A percentile compares a stretch with the other conserved stretches of the same genome.
phyloP scores from a whole-genome alignment of 2,888 invertebrate genomes.

The Plagiodera versicolora region DNA sequence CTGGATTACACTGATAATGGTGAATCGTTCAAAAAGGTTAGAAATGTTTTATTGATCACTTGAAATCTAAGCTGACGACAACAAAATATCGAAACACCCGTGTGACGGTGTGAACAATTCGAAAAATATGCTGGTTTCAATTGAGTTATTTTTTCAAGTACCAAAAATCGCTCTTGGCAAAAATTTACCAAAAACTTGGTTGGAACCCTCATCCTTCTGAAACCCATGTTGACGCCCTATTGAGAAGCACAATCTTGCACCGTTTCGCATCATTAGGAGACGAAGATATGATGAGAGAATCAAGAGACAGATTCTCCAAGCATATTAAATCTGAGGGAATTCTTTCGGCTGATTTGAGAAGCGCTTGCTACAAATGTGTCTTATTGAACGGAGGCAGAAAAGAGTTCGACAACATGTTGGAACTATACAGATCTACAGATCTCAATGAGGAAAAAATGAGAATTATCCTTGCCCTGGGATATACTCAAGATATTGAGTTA shows the following conservation, averaged over 20 bases:
- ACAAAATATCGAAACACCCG: too few species aligned
- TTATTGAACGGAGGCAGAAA: conserved; percentile 69
- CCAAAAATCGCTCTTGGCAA: conserved; percentile 71
- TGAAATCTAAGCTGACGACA: too few species aligned
- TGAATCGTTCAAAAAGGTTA: conserved; percentile 65
- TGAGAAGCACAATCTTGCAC: conserved; percentile 80
- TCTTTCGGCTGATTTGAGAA: conserved; percentile 79
- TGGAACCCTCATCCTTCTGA: conserved; percentile 82
- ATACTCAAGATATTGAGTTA: conserved; percentile 69
- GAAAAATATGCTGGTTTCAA: too few species aligned
- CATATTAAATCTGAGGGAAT: conserved; percentile 65
- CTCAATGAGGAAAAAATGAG: conserved; percentile 92
- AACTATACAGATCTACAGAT: conserved; percentile 80
- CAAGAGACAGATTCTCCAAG: conserved; percentile 66
- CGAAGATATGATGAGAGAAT: conserved; percentile 75
- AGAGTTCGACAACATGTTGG: conserved; percentile 77
- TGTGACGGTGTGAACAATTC: too few species aligned
- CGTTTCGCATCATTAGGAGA: conserved; percentile 82
- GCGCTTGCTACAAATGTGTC: conserved; percentile 79
- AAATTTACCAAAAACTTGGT: conserved; percentile 75
- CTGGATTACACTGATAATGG: conserved; percentile 80
- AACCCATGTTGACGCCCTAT: conserved; percentile 81
- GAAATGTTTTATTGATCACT: background rate
- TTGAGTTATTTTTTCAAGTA: conserved; percentile 55
- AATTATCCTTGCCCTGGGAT: conserved; percentile 81